Evolutionary conservation across 2,797 vertebrate genomes (phyloP), one percentile per base, ranked within the genome.

Genomic region (Nothura maculosa): DNA sequence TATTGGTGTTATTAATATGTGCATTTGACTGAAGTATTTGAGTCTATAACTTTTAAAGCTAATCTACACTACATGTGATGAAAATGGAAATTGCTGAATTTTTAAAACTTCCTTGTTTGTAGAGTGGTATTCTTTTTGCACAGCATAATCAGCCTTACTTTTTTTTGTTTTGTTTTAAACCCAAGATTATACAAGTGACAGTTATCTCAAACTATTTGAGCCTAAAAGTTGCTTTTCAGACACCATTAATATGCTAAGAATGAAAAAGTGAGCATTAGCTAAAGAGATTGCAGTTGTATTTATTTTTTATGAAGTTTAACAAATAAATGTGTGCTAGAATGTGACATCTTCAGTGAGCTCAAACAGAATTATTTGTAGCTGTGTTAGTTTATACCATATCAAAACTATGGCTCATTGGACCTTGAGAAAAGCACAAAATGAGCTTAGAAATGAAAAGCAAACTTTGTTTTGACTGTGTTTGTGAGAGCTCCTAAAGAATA

Each of bases 401-500:
- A 78, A 73, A 87, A 25, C 50, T 75, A 66, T 66, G 72, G 30
- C 60, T 89, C 24, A 13, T 6, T 79, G 50, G 68, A 78, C 70
- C 74, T 95, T 93, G 89, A 95, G 67, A 55, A 92, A 73, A 79
- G 80, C 77, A 79, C 40, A 91, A 34, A 28, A 43, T 24, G 69
- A 85, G 43, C 91, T 85, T 83, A 57, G 63, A 87, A 91, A 85
- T 58, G 9, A 81, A 78, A 85, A 85, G 70, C 87, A 81, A 84
- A 85, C 55, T 90, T 79, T 75, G 66, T 91, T 95, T 92, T 90
- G 81, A 92, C 79, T 93, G 7, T 74, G 48, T 27, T 91, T 30
- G 19, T 34, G 62, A 61, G 43, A 89, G 14, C 43, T 79, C 55
- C 73, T 83, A 36, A 57, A 67, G 55, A 52, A 19, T 61, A 84